A percentile compares a stretch with the other conserved stretches of the same genome.
Conservation (phyloP, 2,113 vertebrate genomes). For the Hydrolagus affinis region DNA sequence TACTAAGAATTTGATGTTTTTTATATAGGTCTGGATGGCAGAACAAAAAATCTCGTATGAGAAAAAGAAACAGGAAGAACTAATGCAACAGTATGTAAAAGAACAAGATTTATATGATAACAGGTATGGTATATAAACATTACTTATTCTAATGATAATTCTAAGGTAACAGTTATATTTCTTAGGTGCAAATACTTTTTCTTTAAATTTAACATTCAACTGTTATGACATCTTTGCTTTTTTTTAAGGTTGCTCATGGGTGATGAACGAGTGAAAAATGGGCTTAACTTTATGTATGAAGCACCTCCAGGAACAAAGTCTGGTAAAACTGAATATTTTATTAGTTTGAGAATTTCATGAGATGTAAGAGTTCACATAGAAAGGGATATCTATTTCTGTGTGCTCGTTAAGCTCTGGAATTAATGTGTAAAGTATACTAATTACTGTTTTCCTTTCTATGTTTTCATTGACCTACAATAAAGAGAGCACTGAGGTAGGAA, state of each 20-base stretch:
- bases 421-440: constrained; percentile 10
- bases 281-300: constrained; percentile 98
- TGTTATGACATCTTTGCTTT: constrained; percentile 4
- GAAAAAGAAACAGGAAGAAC: constrained; percentile 91
- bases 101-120: constrained; percentile 97
- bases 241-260: constrained; percentile 82
- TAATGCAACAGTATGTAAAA: constrained; percentile 93
- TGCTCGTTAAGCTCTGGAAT: not conserved
- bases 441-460: constrained; percentile 36
- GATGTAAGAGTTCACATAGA: not conserved
- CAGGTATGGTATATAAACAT: constrained; percentile 57
- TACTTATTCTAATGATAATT: not conserved
- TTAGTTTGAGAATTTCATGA: not conserved
- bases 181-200: not conserved
- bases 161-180: not conserved
- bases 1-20: not conserved
- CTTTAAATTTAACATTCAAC: constrained; percentile 5
- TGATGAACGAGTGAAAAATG: constrained; percentile 95
- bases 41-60: constrained; percentile 96
- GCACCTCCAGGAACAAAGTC: constrained; percentile 93
- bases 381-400: not conserved
- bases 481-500: constrained; percentile 87
- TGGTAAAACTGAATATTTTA: constrained; percentile 56
- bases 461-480: constrained; percentile 54
- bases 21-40: constrained; percentile 91